phyloP scores from a whole-genome alignment of 1,140 invertebrate species.

The Saccostrea echinata region DNA sequence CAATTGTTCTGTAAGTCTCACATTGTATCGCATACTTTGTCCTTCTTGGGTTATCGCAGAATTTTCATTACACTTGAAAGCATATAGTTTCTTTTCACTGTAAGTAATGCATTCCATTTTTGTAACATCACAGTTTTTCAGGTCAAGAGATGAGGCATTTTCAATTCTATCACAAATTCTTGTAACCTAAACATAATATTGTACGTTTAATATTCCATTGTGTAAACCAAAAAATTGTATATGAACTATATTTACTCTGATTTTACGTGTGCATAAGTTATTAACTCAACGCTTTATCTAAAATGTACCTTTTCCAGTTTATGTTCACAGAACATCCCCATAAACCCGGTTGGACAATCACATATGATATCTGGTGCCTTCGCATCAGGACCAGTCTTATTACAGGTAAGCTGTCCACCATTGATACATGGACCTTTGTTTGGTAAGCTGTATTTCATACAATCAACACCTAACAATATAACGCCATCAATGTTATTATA shows the following conservation, averaged over 20 bases:
- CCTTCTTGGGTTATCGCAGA: too few relatives aligned
- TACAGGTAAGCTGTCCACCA: neutral
- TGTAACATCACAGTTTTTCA: neutral
- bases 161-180: conserved; percentile 1
- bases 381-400: neutral
- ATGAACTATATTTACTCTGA: too few relatives aligned
- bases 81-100: neutral
- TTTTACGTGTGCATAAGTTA: too few relatives aligned
- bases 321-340: neutral
- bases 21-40: neutral
- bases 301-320: neutral
- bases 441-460: neutral
- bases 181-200: neutral
- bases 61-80: neutral
- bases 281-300: too few relatives aligned
- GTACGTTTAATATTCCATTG: too few relatives aligned
- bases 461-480: neutral
- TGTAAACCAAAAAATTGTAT: too few relatives aligned
- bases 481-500: too few relatives aligned
- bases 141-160: neutral
- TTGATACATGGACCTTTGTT: neutral
- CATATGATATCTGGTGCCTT: neutral
- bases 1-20: too few relatives aligned
- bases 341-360: neutral
- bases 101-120: neutral